Base-by-base conservation (phyloP, 2,113 vertebrate genomes). In the Bolborhynchus lineola region DNA sequence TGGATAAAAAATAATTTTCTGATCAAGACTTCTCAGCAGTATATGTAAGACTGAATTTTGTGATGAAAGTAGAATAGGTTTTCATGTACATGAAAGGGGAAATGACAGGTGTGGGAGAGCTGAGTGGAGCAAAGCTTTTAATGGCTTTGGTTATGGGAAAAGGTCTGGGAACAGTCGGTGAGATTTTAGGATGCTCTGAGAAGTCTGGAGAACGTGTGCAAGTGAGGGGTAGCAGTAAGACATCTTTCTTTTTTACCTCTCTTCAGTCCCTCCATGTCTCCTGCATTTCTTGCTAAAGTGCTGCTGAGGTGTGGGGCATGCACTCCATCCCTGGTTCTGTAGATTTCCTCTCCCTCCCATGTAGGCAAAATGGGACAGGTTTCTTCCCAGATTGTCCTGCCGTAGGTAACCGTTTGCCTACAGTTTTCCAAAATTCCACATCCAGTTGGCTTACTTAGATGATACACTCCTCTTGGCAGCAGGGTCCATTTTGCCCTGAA, bases 111-210 rank as follows among this genome's bases (percentile, higher is more conserved):
- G 5, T 52, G 69, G 65, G 29, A 75, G 4, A 75, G 7, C 13
- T 49, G 41, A 57, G 15, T 29, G 16, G 13, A 70, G 7, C 49
- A 39, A 68, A 68, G 16, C 15, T 10, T 69, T n/a, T 65, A 29
- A 25, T 39, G 21, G 10, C 10, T 85, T 84, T 47, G 29, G 1
- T 57, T 74, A 33, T 62, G 10, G 7, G 23, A 93, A 85, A 10
- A 7, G 7, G 7, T 7, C 41, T 57, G 2, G 2, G 17, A 88
- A 70, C 2, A 0, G 3, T 35, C 26, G 41, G 11, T 42, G 75
- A 75, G 9, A 12, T 70, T 63, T 82, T 65, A 55, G 25, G 28
- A 72, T 81, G 42, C 29, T 72, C 39, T 90, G 81, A 83, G 63
- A 64, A 80, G 16, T 64, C 24, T 55, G 52, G 18, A 7, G 17